These are phyloP conservation scores for Rhyzopertha dominica DNA, from an alignment of 1,140 invertebrate genomes.

Conservation along the genomic window DNA sequence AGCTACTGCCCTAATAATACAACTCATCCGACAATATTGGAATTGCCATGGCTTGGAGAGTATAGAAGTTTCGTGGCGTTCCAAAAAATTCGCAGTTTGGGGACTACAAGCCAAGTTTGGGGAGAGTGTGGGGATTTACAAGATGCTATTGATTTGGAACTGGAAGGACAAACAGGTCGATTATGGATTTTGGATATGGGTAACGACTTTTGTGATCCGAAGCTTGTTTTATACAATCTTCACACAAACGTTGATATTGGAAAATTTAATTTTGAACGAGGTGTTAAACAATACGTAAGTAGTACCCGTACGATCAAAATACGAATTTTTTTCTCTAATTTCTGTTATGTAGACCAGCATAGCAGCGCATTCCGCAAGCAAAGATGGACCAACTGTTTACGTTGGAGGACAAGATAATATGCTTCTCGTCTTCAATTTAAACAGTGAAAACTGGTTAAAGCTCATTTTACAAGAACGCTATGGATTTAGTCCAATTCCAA, in stretches of 20 bases:
- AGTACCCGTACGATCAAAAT: constrained; percentile 4
- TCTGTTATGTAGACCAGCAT: no score
- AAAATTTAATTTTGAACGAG: constrained; percentile 14
- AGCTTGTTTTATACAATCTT: constrained; percentile 32
- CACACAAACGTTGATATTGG: constrained; percentile 21
- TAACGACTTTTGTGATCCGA: constrained; percentile 25
- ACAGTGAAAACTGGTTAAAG: no score
- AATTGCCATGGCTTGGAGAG: constrained; percentile 26
- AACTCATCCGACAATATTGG: constrained; percentile 31
- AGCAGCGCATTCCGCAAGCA: neutral
- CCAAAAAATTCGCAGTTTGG: neutral
- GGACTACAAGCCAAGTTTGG: constrained; percentile 24
- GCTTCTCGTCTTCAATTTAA: no score
- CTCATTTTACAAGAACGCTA: no score
- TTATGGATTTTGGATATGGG: constrained; percentile 38
- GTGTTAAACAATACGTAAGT: constrained; percentile 2
- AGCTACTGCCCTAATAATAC: constrained; percentile 28
- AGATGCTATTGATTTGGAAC: constrained; percentile 28
- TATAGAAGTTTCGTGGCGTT: neutral
- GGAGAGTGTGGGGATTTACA: constrained; percentile 29
- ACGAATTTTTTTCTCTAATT: no score
- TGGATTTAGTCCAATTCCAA: constrained; percentile 6
- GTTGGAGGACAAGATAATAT: constrained; percentile 7
- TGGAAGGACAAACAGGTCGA: constrained; percentile 25
- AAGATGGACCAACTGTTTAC: constrained; percentile 2